phyloP scores from a whole-genome alignment of 2,797 vertebrate genomes.

The Helicolenus hilgendorfi region DNA sequence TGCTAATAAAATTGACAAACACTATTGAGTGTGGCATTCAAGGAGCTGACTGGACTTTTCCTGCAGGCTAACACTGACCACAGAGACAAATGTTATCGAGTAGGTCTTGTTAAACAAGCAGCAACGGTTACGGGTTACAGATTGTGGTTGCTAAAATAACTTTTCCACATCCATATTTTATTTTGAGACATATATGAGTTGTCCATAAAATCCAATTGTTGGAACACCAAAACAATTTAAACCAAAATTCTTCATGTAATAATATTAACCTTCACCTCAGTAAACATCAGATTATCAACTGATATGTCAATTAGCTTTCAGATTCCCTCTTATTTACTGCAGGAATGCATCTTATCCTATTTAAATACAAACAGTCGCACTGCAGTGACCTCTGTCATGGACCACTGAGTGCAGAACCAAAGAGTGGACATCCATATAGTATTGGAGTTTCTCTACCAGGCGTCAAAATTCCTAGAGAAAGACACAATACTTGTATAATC shows the following conservation, averaged over 20 bases:
- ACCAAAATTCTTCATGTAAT: not conserved
- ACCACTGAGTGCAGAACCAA: conserved; percentile 6
- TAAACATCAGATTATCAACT: conserved; percentile 15
- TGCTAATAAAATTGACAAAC: conserved; percentile 36
- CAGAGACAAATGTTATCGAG: not conserved
- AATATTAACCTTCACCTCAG: not conserved
- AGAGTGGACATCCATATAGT: not conserved
- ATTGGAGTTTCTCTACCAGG: not conserved
- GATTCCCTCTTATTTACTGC: not conserved
- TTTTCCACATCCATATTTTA: not conserved
- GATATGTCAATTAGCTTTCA: not conserved
- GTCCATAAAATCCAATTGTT: not conserved
- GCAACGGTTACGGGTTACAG: not conserved
- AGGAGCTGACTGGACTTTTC: not conserved
- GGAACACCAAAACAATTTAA: not conserved
- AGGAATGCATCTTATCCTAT: not conserved
- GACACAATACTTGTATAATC: conserved; percentile 62
- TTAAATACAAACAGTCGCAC: not conserved
- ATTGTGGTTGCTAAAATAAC: not conserved
- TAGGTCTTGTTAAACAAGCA: not conserved
- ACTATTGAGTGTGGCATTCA: not conserved
- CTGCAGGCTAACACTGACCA: not conserved
- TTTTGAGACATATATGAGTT: not conserved
- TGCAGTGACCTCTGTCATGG: not conserved
- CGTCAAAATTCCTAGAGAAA: conserved; percentile 53